Base-by-base conservation (phyloP, 2,113 vertebrate species). In the Cyprinodon tularosa region DNA sequence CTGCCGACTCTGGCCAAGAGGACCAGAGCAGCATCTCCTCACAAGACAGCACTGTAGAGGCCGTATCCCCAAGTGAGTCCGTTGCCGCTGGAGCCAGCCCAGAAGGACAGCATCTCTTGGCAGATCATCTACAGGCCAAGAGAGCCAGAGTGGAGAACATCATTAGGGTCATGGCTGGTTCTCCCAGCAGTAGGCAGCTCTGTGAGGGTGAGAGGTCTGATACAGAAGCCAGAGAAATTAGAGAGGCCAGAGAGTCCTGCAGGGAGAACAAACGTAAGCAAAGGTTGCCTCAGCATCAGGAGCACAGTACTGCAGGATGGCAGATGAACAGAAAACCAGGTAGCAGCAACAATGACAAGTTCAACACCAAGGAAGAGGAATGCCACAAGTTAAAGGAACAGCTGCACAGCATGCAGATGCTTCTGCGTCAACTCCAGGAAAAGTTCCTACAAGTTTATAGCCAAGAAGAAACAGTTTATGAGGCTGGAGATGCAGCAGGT, bases 131-230 rank as follows among this genome's bases (percentile, higher is more conserved):
- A 76, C 93, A 74, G 87, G 97, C 96, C 37, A 99, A 99, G 82
- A 92, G 96, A 42, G 96, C 97, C 72, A 92, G 97, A 67, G 97
- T 99, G 73, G 97, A 99, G 89, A 97, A 96, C 89, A 98, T 97
- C 53, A 93, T 98, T 82, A 93, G 87, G 82, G 95, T 96, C 47
- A 98, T 98, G 95, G 94, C 90, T 2, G 90, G 95, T 17, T 94
- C 95, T 62, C 94, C 95, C 15, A 85, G 80, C n/a, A 76, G 91
- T 20, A 79, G 72, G 42, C 77, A 44, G 1, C 81, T 81, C 0
- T 80, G 29, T 17, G 93, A 94, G 63, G 68, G 76, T 69, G 92
- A 92, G 17, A 83, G 86, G 22, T 38, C 29, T 0, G 85, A 89
- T 0, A 53, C 74, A 15, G 90, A 84, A 0, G 84, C 65, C 50